Evolutionary conservation across 2,888 invertebrate genomes (phyloP).

Genomic region (Acrobasis suavella): DNA sequence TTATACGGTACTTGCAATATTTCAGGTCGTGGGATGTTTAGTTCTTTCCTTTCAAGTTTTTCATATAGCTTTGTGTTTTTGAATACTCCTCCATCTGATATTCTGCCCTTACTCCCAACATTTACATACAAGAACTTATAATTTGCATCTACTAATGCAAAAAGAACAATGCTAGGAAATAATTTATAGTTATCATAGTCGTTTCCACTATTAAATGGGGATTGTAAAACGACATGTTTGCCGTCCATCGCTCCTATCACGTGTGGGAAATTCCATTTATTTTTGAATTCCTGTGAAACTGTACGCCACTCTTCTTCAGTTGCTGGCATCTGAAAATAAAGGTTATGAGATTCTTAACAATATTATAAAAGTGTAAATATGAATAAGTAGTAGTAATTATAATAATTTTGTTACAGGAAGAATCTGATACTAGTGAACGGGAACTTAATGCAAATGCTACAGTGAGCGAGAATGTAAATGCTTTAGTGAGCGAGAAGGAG

Average conservation of each 20-base stretch:
- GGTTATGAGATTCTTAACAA: too few species aligned
- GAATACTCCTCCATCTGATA: conserved; percentile 30
- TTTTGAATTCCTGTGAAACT: conserved; percentile 32
- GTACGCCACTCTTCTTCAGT: conserved; percentile 30
- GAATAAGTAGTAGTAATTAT: too few species aligned
- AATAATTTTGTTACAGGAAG: too few species aligned
- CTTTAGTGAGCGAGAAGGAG: too few species aligned
- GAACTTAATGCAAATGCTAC: too few species aligned
- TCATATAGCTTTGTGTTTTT: conserved; percentile 26
- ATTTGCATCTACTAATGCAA: conserved; percentile 49
- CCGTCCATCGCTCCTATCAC: conserved; percentile 48
- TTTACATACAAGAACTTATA: conserved; percentile 47
- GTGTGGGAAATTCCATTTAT: conserved; percentile 46
- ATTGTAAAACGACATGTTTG: conserved; percentile 42
- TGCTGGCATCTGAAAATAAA: background rate
- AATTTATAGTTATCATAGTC: conserved; percentile 47
- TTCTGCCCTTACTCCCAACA: conserved; percentile 35
- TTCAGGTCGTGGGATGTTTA: background rate
- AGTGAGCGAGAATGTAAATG: too few species aligned
- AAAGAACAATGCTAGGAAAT: conserved; percentile 48
- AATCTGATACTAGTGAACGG: too few species aligned
- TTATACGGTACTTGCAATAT: conserved; percentile 10
- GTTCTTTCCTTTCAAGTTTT: background rate
- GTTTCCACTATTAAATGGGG: conserved; percentile 38
- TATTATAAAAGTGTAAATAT: too few species aligned